A percentile compares a stretch with the other conserved stretches of the same genome.
Conservation (phyloP, 2,888 invertebrate species). For the Eupithecia insigniata region DNA sequence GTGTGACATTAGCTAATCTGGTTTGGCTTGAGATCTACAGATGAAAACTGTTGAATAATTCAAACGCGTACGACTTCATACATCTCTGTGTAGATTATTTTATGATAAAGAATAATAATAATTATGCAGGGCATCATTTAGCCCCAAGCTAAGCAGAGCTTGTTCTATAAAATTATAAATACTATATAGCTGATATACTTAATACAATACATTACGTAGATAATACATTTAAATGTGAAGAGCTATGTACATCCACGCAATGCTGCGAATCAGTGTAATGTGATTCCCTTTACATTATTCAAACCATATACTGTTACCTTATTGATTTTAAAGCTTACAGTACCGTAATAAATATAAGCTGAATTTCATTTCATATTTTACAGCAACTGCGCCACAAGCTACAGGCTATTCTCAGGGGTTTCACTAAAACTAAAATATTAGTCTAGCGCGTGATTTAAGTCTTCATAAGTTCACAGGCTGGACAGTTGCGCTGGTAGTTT, state of each 20-base stretch:
- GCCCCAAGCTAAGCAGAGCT: neutral
- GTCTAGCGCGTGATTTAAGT: slow-evolving; percentile 26
- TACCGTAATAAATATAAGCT: neutral
- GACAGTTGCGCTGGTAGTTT: neutral
- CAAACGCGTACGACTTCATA: too few species aligned
- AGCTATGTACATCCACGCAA: neutral
- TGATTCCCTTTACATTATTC: neutral
- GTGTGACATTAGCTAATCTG: too few species aligned
- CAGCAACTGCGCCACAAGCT: neutral
- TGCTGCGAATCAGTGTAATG: neutral
- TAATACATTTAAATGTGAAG: neutral
- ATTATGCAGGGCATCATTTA: neutral
- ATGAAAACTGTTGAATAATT: neutral
- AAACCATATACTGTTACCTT: neutral
- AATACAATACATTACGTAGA: too few species aligned
- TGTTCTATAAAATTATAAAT: neutral
- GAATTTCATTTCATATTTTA: slow-evolving; percentile 15
- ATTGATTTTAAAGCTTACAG: neutral
- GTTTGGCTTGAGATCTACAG: neutral
- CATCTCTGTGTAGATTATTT: too few species aligned
- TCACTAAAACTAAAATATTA: slow-evolving; percentile 22
- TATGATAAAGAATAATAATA: too few species aligned
- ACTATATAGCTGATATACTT: too few species aligned
- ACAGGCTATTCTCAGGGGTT: neutral
- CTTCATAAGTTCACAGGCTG: slow-evolving; percentile 10